Evolutionary conservation across 2,888 invertebrate genomes (phyloP).

Genomic region (Omphaloscelis lunosa): DNA sequence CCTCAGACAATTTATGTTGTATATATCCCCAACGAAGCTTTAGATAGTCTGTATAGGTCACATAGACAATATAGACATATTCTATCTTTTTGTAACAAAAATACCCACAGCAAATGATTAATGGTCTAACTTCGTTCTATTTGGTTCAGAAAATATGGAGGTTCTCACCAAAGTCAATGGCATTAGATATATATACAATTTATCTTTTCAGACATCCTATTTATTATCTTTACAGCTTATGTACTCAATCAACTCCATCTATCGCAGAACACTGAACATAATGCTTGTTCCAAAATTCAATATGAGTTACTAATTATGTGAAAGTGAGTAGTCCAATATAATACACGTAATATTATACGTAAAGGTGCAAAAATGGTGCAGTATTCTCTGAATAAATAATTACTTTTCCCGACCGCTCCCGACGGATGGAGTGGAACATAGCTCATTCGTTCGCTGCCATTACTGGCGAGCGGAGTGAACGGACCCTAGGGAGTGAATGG

Average conservation of each 20-base stretch:
- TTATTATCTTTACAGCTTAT: slow-evolving; percentile 8
- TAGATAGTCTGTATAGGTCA: slow-evolving; percentile 34
- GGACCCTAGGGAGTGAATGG: slow-evolving; percentile 59
- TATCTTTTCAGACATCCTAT: slow-evolving; percentile 23
- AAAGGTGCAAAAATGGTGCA: slow-evolving; percentile 30
- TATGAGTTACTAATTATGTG: neutral
- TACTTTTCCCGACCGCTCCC: slow-evolving; percentile 43
- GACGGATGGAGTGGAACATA: slow-evolving; percentile 40
- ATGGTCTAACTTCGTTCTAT: slow-evolving; percentile 37
- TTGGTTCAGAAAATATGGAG: slow-evolving; percentile 35
- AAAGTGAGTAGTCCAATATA: neutral
- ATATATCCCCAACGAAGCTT: slow-evolving; percentile 8
- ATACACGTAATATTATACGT: slow-evolving; percentile 13
- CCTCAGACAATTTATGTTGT: slow-evolving; percentile 13
- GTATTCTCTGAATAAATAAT: slow-evolving; percentile 65
- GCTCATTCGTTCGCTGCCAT: slow-evolving; percentile 59
- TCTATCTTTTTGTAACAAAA: slow-evolving; percentile 34
- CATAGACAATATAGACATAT: slow-evolving; percentile 15
- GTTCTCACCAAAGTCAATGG: slow-evolving; percentile 26
- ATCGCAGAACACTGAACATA: neutral
- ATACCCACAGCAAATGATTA: slow-evolving; percentile 43
- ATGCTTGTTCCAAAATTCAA: neutral
- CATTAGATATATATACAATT: slow-evolving; percentile 17
- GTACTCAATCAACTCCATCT: slow-evolving; percentile 3
- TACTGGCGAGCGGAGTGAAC: slow-evolving; percentile 58